phyloP scores from a whole-genome alignment of 2,797 vertebrate genomes.

The Eulemur albifrons region DNA sequence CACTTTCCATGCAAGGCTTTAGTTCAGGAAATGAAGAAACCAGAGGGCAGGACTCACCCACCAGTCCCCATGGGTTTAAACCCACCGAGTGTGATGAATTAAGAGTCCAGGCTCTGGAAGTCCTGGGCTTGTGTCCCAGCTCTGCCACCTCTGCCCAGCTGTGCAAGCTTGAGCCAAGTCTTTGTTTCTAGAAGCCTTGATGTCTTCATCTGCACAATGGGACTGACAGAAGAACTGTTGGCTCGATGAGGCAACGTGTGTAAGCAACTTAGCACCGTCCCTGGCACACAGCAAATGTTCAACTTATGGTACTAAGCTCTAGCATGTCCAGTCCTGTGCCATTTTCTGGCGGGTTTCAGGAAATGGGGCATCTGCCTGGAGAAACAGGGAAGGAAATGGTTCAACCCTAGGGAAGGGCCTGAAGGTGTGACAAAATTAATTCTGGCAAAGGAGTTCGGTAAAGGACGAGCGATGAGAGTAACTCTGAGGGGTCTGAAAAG shows the following conservation, averaged over 20 bases:
- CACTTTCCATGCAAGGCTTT: too few relatives aligned
- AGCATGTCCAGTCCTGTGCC: rapidly evolving
- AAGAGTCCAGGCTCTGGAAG: neutral
- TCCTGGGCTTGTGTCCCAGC: neutral
- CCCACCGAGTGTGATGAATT: rapidly evolving
- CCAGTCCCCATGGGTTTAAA: too few relatives aligned
- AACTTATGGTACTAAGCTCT: neutral
- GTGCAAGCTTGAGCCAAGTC: neutral
- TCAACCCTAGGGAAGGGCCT: neutral
- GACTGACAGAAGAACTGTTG: neutral
- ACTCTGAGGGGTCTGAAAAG: neutral
- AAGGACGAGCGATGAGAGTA: rapidly evolving
- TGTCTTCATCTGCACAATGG: neutral
- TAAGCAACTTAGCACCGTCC: neutral
- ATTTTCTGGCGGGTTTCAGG: neutral
- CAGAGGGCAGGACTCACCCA: neutral
- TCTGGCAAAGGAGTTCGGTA: neutral
- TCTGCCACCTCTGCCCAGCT: neutral
- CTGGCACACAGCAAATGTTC: too few relatives aligned
- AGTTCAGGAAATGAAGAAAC: neutral
- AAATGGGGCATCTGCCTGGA: neutral
- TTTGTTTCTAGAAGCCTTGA: neutral
- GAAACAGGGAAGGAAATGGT: neutral
- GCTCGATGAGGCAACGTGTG: neutral
- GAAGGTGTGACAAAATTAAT: neutral